phyloP scores from a whole-genome alignment of 2,797 vertebrate species.

The Emydoidea blandingii region DNA sequence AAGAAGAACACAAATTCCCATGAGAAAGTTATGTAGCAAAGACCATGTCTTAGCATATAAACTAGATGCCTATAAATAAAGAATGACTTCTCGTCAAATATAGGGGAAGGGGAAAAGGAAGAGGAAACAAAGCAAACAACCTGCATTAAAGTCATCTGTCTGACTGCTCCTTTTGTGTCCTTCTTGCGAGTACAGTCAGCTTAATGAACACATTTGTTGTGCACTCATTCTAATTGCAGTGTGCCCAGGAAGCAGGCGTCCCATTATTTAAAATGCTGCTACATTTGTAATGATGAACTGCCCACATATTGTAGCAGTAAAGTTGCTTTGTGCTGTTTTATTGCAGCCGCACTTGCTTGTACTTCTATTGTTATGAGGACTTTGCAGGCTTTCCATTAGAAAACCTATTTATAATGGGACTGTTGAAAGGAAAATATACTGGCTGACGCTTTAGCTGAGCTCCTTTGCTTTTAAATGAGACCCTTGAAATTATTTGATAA shows the following conservation, averaged over 20 bases:
- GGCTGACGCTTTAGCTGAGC: neutral
- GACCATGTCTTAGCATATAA: neutral
- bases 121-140: conserved; percentile 9
- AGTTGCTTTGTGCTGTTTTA: conserved; percentile 30
- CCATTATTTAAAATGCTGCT: neutral
- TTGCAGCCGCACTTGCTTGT: conserved; percentile 3
- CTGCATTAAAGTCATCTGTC: neutral
- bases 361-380: neutral
- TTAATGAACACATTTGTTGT: conserved; percentile 52
- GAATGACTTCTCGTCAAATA: conserved; percentile 8
- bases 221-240: conserved; percentile 50
- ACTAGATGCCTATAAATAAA: neutral
- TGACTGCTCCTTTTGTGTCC: conserved; percentile 5
- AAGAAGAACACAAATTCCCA: neutral
- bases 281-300: conserved; percentile 44
- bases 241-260: conserved; percentile 11
- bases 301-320: conserved; percentile 2
- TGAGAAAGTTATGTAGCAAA: neutral
- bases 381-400: conserved; percentile 22
- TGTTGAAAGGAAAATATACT: conserved; percentile 5
- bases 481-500: conserved; percentile 35
- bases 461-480: conserved; percentile 17
- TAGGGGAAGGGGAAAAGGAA: neutral
- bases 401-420: neutral
- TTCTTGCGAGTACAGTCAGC: neutral